Evolutionary conservation across 2,888 invertebrate genomes (phyloP).

Genomic region (Aleiodes alternator): DNA sequence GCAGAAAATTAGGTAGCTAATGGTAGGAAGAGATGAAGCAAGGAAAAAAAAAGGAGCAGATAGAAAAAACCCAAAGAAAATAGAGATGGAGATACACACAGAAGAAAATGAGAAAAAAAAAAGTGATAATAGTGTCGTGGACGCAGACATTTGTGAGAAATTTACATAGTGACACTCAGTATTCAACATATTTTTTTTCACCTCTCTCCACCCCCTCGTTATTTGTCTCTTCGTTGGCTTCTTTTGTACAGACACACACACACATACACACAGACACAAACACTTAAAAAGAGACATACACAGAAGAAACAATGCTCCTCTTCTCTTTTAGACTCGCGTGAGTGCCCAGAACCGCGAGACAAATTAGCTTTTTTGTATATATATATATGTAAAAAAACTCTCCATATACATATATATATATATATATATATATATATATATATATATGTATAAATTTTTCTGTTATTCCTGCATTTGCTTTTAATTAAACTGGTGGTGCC

Average conservation of each 20-base stretch:
- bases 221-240: conserved; percentile 7
- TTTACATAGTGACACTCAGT: conserved; percentile 40
- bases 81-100: conserved; percentile 4
- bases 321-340: conserved; percentile 13
- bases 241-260: not conserved
- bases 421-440: conserved; percentile 27
- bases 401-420: not conserved
- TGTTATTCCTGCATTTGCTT: conserved; percentile 54
- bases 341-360: conserved; percentile 2
- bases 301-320: conserved; percentile 5
- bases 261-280: not conserved
- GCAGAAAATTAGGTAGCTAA: conserved; percentile 22
- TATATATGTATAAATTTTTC: conserved; percentile 34
- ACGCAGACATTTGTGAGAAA: conserved; percentile 28
- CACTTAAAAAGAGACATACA: too few relatives aligned
- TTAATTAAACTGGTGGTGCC: conserved; percentile 77
- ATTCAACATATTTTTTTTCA: conserved; percentile 37
- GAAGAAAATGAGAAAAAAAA: conserved; percentile 11
- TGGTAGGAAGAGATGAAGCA: conserved; percentile 5
- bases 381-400: conserved; percentile 22
- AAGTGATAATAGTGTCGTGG: conserved; percentile 32
- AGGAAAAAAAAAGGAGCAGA: not conserved
- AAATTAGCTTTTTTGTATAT: conserved; percentile 31
- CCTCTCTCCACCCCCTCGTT: not conserved
- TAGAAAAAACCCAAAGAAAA: not conserved